Base-by-base conservation (phyloP, 1,140 invertebrate genomes). In the Penaeus japonicus region DNA sequence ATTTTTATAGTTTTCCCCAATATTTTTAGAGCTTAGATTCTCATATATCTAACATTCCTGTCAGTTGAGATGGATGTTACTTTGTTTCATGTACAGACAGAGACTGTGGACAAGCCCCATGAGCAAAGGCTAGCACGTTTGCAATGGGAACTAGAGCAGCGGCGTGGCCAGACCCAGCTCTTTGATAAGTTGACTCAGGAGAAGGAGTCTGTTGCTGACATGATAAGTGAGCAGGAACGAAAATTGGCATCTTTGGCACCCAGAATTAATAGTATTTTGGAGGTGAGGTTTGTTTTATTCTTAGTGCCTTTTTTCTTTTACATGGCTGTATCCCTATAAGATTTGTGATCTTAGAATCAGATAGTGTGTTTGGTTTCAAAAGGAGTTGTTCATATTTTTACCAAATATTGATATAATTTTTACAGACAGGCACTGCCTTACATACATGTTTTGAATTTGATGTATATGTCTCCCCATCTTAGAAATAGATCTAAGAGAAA, bases 131-230 rank as follows among this genome's bases (percentile, higher is more conserved):
- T 99, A 81, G 97, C 97, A 73, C 95, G 97, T 89, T 93, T 99
- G 12, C 96, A 99, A 92, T 98, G 97, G 95, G 98, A 99, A 92
- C 93, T 98, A 24, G 95, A 95, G n/a, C 96, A 98, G 92, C 94
- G 98, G 55, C 97, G 97, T 92, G 95, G 97, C 91, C 92, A 98
- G 27, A 94, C 97, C 18, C 94, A 95, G 65, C 93, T 96, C 24
- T 96, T 97, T 90, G 95, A 95, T 91, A 94, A 96, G 90, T 93
- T 98, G 15, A 94, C 96, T 55, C 94, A 95, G 35, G 95, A 94
- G 32, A 98, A 97, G 91, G 96, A 97, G 91, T 94, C 94, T 82
- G 95, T 97, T 12, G 94, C 94, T 47, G 93, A 94, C 53, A 95
- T 96, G 84, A 98, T 98, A 89, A 94, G 95, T 73, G 94, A 95